Conservation (phyloP, 2,113 vertebrate genomes). For the Rhinolophus ferrumequinum region DNA sequence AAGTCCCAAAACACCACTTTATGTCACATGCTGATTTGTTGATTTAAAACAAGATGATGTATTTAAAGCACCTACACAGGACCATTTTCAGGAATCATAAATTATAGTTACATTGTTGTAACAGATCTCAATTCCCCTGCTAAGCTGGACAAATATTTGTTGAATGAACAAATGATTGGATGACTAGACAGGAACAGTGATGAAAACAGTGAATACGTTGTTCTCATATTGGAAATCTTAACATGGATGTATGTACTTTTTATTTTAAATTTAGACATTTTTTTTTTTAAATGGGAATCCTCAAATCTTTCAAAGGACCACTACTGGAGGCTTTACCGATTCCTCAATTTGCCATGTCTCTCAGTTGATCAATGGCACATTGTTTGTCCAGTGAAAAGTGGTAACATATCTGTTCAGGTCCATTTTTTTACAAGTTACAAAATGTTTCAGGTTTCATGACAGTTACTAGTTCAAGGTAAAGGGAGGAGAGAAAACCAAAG, state of each 20-base stretch:
- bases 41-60: background rate
- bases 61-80: background rate
- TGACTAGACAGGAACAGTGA: background rate
- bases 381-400: background rate
- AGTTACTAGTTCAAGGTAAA: background rate
- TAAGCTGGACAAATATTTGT: constrained; percentile 6
- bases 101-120: background rate
- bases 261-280: background rate
- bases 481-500: background rate
- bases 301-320: background rate
- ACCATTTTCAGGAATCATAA: background rate
- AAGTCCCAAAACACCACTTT: background rate
- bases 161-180: background rate
- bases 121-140: background rate
- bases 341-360: background rate
- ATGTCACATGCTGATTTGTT: background rate
- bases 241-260: background rate
- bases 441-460: background rate
- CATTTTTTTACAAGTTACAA: background rate
- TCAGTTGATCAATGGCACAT: background rate
- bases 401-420: background rate
- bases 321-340: background rate
- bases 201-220: background rate
- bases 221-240: background rate
- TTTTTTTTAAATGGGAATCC: background rate